Evolutionary conservation across 2,888 invertebrate genomes (phyloP).

Genomic region (Antitype chi): DNA sequence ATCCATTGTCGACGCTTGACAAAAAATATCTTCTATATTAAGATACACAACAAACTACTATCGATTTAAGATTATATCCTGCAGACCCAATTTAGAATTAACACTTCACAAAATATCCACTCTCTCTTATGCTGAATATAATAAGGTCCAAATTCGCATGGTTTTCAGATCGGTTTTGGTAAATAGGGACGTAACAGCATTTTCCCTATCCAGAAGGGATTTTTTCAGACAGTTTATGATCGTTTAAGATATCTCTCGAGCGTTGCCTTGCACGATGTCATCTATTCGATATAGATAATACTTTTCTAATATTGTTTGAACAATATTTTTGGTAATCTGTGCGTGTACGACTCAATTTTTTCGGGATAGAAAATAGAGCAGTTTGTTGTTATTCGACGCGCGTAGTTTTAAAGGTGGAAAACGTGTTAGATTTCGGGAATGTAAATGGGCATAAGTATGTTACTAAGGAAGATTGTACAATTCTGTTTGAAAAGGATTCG

Average conservation of each 20-base stretch:
- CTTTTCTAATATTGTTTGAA: constrained; percentile 61
- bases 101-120: neutral
- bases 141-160: constrained; percentile 46
- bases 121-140: accelerated
- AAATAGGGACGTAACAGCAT: constrained; percentile 28
- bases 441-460: neutral
- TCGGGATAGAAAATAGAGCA: constrained; percentile 14
- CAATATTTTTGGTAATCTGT: constrained; percentile 55
- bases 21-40: constrained; percentile 57
- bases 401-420: constrained; percentile 1
- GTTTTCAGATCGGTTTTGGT: neutral
- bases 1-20: constrained; percentile 47
- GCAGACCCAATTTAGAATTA: neutral
- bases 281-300: constrained; percentile 62
- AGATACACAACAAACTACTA: constrained; percentile 65
- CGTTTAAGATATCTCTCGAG: constrained; percentile 72
- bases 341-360: constrained; percentile 33
- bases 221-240: constrained; percentile 75
- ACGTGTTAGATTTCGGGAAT: constrained; percentile 6
- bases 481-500: neutral
- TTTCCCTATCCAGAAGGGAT: constrained; percentile 69
- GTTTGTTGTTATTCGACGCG: constrained; percentile 28
- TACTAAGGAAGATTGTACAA: neutral
- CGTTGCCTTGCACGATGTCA: constrained; percentile 55
- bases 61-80: constrained; percentile 72